A percentile compares a stretch with the other conserved stretches of the same genome.
Evolutionary conservation across 2,888 invertebrate species (phyloP).

Genomic region (Lasioglossum leucozonium): DNA sequence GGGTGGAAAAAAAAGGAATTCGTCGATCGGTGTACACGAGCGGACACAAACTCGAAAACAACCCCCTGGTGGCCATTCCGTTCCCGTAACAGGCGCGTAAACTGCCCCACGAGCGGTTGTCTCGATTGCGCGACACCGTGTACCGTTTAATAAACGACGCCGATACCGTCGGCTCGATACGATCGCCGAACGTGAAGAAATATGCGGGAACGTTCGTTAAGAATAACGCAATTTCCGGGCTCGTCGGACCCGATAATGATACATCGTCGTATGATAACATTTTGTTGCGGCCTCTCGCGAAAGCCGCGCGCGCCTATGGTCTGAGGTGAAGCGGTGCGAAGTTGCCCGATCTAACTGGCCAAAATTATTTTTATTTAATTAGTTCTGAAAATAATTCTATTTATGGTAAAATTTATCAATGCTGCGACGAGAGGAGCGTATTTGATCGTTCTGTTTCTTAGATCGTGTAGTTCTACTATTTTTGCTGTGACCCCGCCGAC

Average conservation of each 20-base stretch:
- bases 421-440: too few species aligned
- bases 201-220: conserved; percentile 68
- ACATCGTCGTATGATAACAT: conserved; percentile 77
- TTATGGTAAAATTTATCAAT: not conserved
- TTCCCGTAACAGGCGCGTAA: conserved; percentile 28
- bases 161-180: conserved; percentile 49
- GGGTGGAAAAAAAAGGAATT: not conserved
- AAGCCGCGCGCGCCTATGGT: conserved; percentile 35
- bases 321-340: conserved; percentile 23
- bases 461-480: too few species aligned
- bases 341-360: too few species aligned
- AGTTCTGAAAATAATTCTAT: not conserved
- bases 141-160: conserved; percentile 58
- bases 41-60: conserved; percentile 36
- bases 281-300: conserved; percentile 71
- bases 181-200: conserved; percentile 53
- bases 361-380: not conserved
- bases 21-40: conserved; percentile 13
- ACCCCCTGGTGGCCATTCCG: conserved; percentile 32
- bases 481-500: too few species aligned
- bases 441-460: too few species aligned
- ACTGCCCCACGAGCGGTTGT: conserved; percentile 33
- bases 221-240: conserved; percentile 75
- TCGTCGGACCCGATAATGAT: conserved; percentile 74
- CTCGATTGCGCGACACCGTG: conserved; percentile 25